Conservation (phyloP, 2,888 invertebrate species). For the Amblyteles armatorius region DNA sequence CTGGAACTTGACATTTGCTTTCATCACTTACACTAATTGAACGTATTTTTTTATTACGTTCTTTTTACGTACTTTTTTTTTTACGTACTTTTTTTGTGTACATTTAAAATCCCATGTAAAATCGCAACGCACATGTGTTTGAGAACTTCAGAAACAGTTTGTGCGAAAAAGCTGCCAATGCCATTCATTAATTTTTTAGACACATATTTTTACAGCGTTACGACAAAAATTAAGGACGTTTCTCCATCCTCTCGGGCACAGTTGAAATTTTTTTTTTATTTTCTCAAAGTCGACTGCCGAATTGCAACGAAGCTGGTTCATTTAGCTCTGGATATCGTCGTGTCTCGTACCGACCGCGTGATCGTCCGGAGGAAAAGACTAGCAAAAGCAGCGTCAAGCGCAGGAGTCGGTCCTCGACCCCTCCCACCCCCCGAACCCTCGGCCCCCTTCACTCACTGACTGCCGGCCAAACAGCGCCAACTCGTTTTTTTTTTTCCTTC, state of each 20-base stretch:
- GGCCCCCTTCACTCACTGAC: constrained; percentile 68
- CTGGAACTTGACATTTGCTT: too few species aligned
- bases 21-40: too few species aligned
- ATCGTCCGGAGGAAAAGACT: constrained; percentile 3
- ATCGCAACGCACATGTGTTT: too few species aligned
- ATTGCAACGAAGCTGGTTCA: not conserved
- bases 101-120: too few species aligned
- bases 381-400: constrained; percentile 47
- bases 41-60: too few species aligned
- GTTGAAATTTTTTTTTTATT: too few species aligned
- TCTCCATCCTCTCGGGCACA: not conserved
- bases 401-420: constrained; percentile 71
- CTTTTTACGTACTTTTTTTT: too few species aligned
- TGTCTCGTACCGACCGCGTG: not conserved
- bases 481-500: constrained; percentile 39
- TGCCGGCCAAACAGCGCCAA: constrained; percentile 60
- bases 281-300: not conserved
- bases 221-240: not conserved
- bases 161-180: too few species aligned
- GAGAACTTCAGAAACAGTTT: too few species aligned
- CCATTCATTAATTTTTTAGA: too few species aligned
- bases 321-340: not conserved
- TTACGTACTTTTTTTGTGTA: too few species aligned
- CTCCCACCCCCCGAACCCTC: constrained; percentile 63
- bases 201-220: too few species aligned